Conservation (phyloP, 2,113 vertebrate species). For the Uropsilus gracilis region DNA sequence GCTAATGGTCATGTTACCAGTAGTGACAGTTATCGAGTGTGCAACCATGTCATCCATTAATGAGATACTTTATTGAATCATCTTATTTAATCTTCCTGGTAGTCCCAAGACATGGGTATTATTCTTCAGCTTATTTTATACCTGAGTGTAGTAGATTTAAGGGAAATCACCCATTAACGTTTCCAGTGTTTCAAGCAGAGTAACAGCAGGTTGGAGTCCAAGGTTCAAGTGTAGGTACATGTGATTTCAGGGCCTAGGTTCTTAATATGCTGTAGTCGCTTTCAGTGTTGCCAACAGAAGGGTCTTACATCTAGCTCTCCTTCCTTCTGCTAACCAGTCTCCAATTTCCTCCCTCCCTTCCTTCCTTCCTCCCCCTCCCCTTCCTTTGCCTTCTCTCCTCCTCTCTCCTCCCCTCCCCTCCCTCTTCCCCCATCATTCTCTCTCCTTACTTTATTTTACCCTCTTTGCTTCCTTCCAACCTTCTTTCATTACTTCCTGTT, state of each 20-base stretch:
- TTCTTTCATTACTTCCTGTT: not conserved
- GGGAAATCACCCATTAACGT: not conserved
- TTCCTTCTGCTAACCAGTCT: fast-evolving
- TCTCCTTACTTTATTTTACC: no score
- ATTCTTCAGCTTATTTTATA: not conserved
- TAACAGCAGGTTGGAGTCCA: not conserved
- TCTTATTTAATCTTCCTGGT: not conserved
- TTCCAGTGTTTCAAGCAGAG: not conserved
- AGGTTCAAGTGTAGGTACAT: not conserved
- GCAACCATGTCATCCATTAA: not conserved
- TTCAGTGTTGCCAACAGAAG: not conserved
- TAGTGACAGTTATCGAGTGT: not conserved
- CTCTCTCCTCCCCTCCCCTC: no score
- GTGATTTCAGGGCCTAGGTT: not conserved
- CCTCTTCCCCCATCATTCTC: no score
- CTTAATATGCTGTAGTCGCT: not conserved
- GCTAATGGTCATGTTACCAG: not conserved
- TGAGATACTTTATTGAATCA: not conserved
- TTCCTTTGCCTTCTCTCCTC: fast-evolving
- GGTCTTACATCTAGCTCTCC: fast-evolving
- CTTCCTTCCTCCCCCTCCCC: not conserved
- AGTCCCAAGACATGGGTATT: not conserved
- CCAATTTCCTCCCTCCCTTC: no score
- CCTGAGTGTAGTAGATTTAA: not conserved
- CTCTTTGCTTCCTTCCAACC: not conserved